Percentiles rank a stretch among this genome's conserved stretches.
phyloP scores from a whole-genome alignment of 2,888 invertebrate species.

The Boloria euphrosyne region DNA sequence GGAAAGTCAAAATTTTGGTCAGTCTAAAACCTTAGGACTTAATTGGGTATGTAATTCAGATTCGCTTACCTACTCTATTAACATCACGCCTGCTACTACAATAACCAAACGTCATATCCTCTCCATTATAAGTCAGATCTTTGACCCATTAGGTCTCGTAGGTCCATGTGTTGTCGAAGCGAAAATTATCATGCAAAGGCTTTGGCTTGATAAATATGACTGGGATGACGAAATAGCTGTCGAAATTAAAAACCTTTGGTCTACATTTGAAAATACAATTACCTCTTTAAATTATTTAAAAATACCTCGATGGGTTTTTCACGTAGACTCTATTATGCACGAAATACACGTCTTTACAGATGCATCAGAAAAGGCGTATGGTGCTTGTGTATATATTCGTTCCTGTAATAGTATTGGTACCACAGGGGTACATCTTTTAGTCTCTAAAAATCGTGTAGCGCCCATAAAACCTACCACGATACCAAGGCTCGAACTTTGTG shows the following conservation, averaged over 20 bases:
- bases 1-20: too few species aligned
- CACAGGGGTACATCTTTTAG: not conserved
- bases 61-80: too few species aligned
- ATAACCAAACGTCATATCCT: too few species aligned
- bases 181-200: constrained; percentile 11
- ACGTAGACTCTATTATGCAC: not conserved
- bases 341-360: constrained; percentile 6
- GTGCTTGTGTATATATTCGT: not conserved
- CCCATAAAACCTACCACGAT: not conserved
- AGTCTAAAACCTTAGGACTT: too few species aligned
- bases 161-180: too few species aligned
- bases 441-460: constrained; percentile 4
- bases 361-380: not conserved
- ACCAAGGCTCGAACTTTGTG: constrained; percentile 4
- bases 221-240: too few species aligned
- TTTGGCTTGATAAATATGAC: too few species aligned
- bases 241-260: not conserved
- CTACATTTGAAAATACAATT: not conserved
- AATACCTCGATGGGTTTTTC: not conserved
- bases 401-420: not conserved
- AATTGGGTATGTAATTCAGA: too few species aligned
- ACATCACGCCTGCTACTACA: too few species aligned
- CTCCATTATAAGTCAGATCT: too few species aligned
- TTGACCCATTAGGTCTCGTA: too few species aligned
- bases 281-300: not conserved